A percentile compares a stretch with the other conserved stretches of the same genome.
These are phyloP conservation scores for Asteroscopus sphinx DNA, from an alignment of 2,888 invertebrate species.

Conservation along the genomic window DNA sequence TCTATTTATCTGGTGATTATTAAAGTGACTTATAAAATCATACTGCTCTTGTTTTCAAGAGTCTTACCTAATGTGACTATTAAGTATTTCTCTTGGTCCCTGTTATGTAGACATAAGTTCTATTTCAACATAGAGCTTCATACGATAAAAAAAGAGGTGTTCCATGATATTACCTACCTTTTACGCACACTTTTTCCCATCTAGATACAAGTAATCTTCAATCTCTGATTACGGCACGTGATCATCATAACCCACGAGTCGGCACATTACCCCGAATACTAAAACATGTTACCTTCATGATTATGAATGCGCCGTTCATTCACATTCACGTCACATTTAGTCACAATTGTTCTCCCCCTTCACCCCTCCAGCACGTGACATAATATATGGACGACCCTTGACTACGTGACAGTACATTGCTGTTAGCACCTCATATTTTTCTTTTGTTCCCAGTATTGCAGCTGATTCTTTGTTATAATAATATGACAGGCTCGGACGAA, in stretches of 20 bases:
- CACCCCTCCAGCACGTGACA: slow-evolving; percentile 36
- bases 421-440: slow-evolving; percentile 52
- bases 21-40: too few relatives aligned
- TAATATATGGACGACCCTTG: slow-evolving; percentile 46
- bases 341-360: slow-evolving; percentile 40
- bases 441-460: slow-evolving; percentile 13
- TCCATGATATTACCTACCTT: too few relatives aligned
- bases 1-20: too few relatives aligned
- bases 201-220: slow-evolving; percentile 26
- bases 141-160: too few relatives aligned
- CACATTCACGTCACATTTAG: slow-evolving; percentile 55
- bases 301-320: slow-evolving; percentile 45
- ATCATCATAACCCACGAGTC: slow-evolving; percentile 21
- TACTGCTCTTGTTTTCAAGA: too few relatives aligned
- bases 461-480: too few relatives aligned
- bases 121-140: too few relatives aligned
- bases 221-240: slow-evolving; percentile 40
- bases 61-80: too few relatives aligned
- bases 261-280: slow-evolving; percentile 43
- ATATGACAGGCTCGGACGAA: too few relatives aligned
- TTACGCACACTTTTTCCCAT: slow-evolving; percentile 11
- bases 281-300: slow-evolving; percentile 49
- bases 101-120: too few relatives aligned
- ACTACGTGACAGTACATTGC: slow-evolving; percentile 28
- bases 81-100: too few relatives aligned